Percentiles rank a stretch among this genome's conserved stretches.
These are phyloP conservation scores for Erythrolamprus reginae DNA, from an alignment of 2,113 vertebrate species.

Conservation along the genomic window DNA sequence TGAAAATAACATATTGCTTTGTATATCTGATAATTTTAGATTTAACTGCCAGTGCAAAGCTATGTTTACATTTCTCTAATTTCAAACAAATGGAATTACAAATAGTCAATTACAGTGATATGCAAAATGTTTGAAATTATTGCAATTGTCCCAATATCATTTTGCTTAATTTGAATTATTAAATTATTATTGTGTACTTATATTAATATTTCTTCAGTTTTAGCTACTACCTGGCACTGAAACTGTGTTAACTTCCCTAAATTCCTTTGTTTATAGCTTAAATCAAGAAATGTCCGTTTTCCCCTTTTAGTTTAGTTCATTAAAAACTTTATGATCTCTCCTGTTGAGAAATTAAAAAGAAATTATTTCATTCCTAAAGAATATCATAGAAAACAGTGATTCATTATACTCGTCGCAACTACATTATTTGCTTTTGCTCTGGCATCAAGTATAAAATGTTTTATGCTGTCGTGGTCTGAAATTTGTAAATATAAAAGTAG, in stretches of 20 bases:
- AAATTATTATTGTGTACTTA: neutral
- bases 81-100: slow-evolving; percentile 13
- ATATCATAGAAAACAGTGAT: neutral
- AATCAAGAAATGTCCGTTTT: neutral
- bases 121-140: neutral
- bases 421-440: neutral
- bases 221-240: neutral
- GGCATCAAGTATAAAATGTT: neutral
- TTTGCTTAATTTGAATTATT: neutral
- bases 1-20: neutral
- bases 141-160: neutral
- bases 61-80: neutral
- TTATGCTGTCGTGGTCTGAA: slow-evolving; percentile 13
- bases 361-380: neutral
- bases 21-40: neutral
- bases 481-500: slow-evolving; percentile 4
- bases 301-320: neutral
- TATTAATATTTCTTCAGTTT: neutral
- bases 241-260: neutral
- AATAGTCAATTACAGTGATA: neutral
- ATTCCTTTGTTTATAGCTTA: neutral
- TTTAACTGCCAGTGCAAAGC: neutral
- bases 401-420: neutral
- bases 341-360: neutral
- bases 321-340: neutral